These are phyloP conservation scores for Pachyseris speciosa DNA, from an alignment of 64 coral and sea anemone genomes.

Conservation along the genomic window DNA sequence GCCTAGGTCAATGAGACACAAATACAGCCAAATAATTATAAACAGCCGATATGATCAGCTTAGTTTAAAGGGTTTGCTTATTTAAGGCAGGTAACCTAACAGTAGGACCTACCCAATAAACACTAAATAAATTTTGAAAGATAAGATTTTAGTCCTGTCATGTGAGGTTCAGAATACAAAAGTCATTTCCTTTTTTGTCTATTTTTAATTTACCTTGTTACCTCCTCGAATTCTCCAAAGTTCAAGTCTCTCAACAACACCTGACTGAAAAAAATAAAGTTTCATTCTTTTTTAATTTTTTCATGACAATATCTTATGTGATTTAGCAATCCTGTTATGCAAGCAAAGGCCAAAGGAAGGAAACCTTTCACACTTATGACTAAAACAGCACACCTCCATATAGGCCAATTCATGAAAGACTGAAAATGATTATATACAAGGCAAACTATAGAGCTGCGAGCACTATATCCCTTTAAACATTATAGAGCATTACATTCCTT, in stretches of 20 bases:
- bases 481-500: slow-evolving; percentile 14
- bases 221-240: slow-evolving; percentile 1
- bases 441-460: background rate
- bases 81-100: slow-evolving; percentile 4
- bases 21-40: slow-evolving; percentile 7
- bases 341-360: slow-evolving; percentile 4
- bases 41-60: background rate
- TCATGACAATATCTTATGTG: background rate
- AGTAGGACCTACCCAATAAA: slow-evolving; percentile 13
- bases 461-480: slow-evolving; percentile 2
- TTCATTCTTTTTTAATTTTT: background rate
- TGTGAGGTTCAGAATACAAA: background rate
- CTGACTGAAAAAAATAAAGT: background rate
- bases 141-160: slow-evolving; percentile 15
- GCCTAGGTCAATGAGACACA: slow-evolving; percentile 5
- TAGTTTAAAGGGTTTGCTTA: slow-evolving; percentile 4
- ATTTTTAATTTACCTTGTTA: background rate
- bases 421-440: background rate
- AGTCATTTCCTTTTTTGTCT: slow-evolving; percentile 14
- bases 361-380: background rate
- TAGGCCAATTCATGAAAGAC: slow-evolving; percentile 3
- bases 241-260: background rate
- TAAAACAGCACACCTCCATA: background rate
- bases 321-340: background rate
- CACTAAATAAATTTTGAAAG: background rate